Conservation (phyloP, 2,888 invertebrate genomes). For the Morinoia aosen region DNA sequence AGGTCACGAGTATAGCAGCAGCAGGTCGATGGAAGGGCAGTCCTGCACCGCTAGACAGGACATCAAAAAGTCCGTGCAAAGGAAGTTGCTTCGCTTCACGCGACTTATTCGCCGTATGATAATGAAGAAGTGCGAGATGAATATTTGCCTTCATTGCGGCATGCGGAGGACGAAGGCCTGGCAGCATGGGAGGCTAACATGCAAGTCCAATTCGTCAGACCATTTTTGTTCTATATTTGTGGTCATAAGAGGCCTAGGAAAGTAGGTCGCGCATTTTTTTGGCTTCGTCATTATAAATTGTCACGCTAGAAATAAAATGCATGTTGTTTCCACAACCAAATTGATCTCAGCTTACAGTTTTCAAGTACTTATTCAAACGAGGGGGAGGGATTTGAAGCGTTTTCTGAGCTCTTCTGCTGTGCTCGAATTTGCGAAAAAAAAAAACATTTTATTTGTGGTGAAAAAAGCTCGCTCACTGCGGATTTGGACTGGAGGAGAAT, state of each 20-base stretch:
- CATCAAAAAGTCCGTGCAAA: not conserved
- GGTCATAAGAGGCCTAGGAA: not conserved
- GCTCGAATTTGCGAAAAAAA: too few species aligned
- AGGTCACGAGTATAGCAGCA: not conserved
- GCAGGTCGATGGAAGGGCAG: not conserved
- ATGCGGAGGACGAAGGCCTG: not conserved
- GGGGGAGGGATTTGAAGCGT: not conserved
- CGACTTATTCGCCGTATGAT: conserved; percentile 9
- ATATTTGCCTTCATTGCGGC: not conserved
- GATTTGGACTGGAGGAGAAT: not conserved
- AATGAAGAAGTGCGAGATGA: conserved; percentile 17
- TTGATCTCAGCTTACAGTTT: not conserved
- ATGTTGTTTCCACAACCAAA: not conserved
- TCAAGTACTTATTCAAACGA: not conserved
- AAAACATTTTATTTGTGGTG: not conserved
- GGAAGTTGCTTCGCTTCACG: conserved; percentile 9
- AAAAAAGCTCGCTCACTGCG: not conserved
- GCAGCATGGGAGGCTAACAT: not conserved
- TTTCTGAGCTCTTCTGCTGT: too few species aligned
- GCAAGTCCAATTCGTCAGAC: not conserved
- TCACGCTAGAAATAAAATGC: not conserved
- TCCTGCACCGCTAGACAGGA: not conserved
- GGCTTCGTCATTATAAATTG: not conserved
- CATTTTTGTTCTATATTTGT: not conserved
- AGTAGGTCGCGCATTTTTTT: not conserved